phyloP scores from a whole-genome alignment of 2,888 invertebrate genomes.

The Falcaria lacertinaria region DNA sequence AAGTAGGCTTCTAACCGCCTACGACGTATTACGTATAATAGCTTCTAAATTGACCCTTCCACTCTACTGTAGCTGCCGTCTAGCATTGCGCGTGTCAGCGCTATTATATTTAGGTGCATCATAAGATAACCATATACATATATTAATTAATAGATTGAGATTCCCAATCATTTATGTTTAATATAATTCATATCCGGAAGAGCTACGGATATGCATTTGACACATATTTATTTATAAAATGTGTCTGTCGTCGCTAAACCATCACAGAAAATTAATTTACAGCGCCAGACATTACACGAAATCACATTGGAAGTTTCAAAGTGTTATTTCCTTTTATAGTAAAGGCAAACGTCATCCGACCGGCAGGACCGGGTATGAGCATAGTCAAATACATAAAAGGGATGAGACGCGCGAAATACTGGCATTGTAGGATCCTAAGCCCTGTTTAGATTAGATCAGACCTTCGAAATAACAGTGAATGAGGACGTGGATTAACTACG shows the following conservation, averaged over 20 bases:
- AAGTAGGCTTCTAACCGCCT: conserved; percentile 75
- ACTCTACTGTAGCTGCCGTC: conserved; percentile 44
- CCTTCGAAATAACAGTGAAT: conserved; percentile 80
- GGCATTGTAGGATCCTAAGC: conserved; percentile 76
- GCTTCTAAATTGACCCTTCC: conserved; percentile 75
- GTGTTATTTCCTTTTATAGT: conserved; percentile 70
- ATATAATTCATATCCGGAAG: too few relatives aligned
- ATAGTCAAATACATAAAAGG: conserved; percentile 76
- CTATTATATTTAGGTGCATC: conserved; percentile 22
- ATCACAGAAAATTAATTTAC: conserved; percentile 63
- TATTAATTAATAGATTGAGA: too few relatives aligned
- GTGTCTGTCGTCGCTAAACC: too few relatives aligned
- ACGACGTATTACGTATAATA: conserved; percentile 55
- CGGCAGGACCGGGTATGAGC: conserved; percentile 53
- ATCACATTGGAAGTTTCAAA: conserved; percentile 64
- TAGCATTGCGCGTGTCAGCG: conserved; percentile 35
- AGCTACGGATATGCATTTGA: conserved; percentile 16
- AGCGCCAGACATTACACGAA: conserved; percentile 51
- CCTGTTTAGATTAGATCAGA: conserved; percentile 80
- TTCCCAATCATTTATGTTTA: too few relatives aligned
- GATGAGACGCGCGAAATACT: conserved; percentile 75
- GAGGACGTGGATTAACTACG: conserved; percentile 80
- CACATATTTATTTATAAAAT: too few relatives aligned
- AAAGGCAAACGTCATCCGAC: conserved; percentile 62
- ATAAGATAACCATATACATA: background rate